Conservation (phyloP, 2,888 invertebrate species). For the Amphipoea oculea region DNA sequence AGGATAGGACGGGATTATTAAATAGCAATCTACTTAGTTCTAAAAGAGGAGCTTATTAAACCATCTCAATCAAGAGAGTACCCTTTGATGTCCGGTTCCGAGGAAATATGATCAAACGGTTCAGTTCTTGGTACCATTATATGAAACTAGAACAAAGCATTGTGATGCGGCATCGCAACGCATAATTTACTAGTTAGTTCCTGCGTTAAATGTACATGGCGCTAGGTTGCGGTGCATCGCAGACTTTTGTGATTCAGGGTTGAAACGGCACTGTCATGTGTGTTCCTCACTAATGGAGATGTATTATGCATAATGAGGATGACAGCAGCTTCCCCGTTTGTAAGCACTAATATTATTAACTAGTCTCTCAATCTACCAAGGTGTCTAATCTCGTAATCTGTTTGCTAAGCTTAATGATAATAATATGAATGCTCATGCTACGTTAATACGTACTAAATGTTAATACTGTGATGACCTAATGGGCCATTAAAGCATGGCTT, state of each 20-base stretch:
- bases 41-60: constrained; percentile 9
- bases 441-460: constrained; percentile 1
- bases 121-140: constrained; percentile 14
- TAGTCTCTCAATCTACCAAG: constrained; percentile 7
- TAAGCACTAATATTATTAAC: constrained; percentile 35
- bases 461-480: constrained; percentile 7
- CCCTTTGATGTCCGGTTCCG: constrained; percentile 13
- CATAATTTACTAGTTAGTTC: constrained; percentile 11
- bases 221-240: neutral
- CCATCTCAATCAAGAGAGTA: neutral
- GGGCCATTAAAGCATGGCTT: neutral
- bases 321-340: constrained; percentile 10
- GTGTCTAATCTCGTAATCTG: constrained; percentile 20
- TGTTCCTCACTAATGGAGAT: neutral
- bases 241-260: neutral
- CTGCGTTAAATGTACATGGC: constrained; percentile 12
- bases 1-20: neutral
- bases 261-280: neutral
- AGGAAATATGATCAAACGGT: constrained; percentile 30
- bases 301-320: constrained; percentile 28
- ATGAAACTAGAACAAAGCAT: constrained; percentile 21
- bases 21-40: neutral
- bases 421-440: constrained; percentile 4
- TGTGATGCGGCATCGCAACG: neutral
- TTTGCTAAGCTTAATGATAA: constrained; percentile 13